These are phyloP conservation scores for Zygaena filipendulae DNA, from an alignment of 2,888 invertebrate species.

Conservation along the genomic window DNA sequence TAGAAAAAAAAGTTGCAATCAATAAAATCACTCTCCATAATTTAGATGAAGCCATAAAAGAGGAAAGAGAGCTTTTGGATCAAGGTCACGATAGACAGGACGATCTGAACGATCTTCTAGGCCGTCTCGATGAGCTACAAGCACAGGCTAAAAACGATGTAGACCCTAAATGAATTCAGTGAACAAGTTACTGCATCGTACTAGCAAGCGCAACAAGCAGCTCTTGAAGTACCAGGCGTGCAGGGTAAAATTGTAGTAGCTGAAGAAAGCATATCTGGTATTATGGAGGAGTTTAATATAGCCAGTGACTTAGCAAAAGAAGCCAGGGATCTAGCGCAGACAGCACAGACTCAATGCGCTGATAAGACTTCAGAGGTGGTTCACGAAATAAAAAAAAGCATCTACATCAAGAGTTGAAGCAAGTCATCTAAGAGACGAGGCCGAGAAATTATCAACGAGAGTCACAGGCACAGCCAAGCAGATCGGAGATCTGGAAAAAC, in stretches of 20 bases:
- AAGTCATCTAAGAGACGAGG: constrained; percentile 79
- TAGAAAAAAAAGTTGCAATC: constrained; percentile 59
- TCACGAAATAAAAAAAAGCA: constrained; percentile 80
- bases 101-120: constrained; percentile 81
- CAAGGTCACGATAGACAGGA: constrained; percentile 72
- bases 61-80: constrained; percentile 76
- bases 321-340: constrained; percentile 77
- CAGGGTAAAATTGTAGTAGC: constrained; percentile 72
- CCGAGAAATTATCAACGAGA: constrained; percentile 74
- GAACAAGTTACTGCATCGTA: constrained; percentile 88
- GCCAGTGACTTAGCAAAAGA: constrained; percentile 83
- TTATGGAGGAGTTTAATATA: constrained; percentile 75
- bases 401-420: constrained; percentile 82
- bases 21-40: constrained; percentile 69
- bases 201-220: constrained; percentile 80
- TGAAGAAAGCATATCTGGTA: constrained; percentile 74
- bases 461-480: constrained; percentile 79
- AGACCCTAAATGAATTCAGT: constrained; percentile 86
- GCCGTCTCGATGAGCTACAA: constrained; percentile 80
- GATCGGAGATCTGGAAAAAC: constrained; percentile 73
- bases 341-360: constrained; percentile 82
- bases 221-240: constrained; percentile 80
- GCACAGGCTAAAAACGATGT: constrained; percentile 86
- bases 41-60: constrained; percentile 72
- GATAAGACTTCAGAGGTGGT: constrained; percentile 84